Evolutionary conservation across 30 jellyfish, hydroid and myxozoan genomes (phyloP), one percentile per base, ranked within the genome.

Genomic region (Aurelia sp.): DNA sequence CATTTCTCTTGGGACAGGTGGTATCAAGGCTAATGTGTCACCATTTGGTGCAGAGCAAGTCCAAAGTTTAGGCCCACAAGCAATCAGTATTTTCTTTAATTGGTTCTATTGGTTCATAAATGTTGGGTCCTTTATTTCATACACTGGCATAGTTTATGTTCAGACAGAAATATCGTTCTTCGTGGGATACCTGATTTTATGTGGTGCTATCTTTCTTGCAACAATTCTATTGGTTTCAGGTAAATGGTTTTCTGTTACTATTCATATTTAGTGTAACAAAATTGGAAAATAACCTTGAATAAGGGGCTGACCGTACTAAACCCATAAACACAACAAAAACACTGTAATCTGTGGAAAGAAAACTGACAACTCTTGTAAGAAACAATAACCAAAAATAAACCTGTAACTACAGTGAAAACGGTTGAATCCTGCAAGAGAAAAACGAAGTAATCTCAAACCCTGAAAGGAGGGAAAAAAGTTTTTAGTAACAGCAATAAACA

Each of bases 31-130:
- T 15, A 88, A 78, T 48, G 96, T 93, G 16, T 70, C 98, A 2
- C 91, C 98, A 37, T 93, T 93, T 79, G 98, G 97, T 44, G 96
- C 96, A 16, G 96, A 89, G 44, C 98, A 93, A 84, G 89, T 93
- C 13, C 74, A 69, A 63, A 55, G 85, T 22, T 50, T 66, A 19
- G 98, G 98, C 50, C 96, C 94, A 31, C 65, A 30, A 22, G 96
- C 96, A 35, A 74, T 93, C 23, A 97, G 94, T 62, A 65, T 53
- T 13, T 89, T 93, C 62, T 93, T 93, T 73, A 93, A 77, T 58
- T 85, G 96, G 94, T 93, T 88, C 87, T 93, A 93, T 86, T 93
- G 98, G 97, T 84, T 93, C 65, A 89, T 93, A 33, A 88, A 93
- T 73, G 84, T 93, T 70, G 98, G 97, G 16, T 76, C 98, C 4